Percentiles rank a stretch among this genome's conserved stretches.
phyloP scores from a whole-genome alignment of 2,888 invertebrate genomes.

The Pseudococcus longispinus region DNA sequence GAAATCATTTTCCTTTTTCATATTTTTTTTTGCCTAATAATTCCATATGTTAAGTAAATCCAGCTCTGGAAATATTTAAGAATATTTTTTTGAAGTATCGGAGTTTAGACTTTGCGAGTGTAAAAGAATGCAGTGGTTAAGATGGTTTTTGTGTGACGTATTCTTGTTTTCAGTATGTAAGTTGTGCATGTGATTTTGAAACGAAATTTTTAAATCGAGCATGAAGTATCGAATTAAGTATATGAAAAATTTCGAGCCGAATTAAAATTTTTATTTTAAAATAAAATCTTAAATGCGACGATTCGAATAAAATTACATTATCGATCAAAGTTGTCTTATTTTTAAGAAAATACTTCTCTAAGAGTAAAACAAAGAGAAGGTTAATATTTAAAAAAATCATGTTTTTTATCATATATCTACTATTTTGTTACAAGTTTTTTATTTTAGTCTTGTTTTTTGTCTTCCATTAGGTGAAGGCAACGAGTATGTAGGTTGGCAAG shows the following conservation, averaged over 20 bases:
- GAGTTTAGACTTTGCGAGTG: conserved; percentile 4
- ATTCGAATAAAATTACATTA: background rate
- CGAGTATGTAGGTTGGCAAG: conserved; percentile 80
- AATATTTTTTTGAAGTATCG: background rate
- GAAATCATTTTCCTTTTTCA: background rate
- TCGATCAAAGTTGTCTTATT: background rate
- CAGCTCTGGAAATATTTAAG: background rate
- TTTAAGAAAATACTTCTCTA: background rate
- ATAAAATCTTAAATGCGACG: background rate
- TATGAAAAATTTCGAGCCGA: background rate
- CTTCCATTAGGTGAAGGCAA: conserved; percentile 75
- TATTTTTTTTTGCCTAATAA: background rate
- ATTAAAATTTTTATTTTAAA: background rate
- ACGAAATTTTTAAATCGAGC: background rate
- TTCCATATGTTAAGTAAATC: background rate
- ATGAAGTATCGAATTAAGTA: background rate
- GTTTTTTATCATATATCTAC: conserved; percentile 35
- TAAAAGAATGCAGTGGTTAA: background rate
- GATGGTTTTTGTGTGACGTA: conserved; percentile 33
- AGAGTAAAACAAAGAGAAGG: background rate
- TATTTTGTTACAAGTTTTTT: conserved; percentile 51
- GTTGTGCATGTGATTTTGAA: conserved; percentile 37
- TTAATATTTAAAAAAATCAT: conserved; percentile 22
- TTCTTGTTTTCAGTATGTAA: conserved; percentile 36
- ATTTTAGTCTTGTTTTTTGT: conserved; percentile 58